phyloP scores from a whole-genome alignment of 2,113 vertebrate species.

The Lycaon pictus region DNA sequence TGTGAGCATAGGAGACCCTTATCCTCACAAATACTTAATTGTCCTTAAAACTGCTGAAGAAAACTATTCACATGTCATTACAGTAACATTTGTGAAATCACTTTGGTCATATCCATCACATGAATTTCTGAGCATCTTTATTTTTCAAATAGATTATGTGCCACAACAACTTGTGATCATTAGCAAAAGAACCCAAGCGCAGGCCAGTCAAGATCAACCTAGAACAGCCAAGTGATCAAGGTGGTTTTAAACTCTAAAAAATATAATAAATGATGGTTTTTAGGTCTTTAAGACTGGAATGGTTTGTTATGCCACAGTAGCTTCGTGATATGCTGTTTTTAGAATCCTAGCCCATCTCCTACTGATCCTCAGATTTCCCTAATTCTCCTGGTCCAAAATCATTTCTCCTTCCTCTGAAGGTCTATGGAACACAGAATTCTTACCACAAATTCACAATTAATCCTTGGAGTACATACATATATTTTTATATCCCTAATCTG shows the following conservation, averaged over 20 bases:
- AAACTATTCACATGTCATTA: not conserved
- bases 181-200: not conserved
- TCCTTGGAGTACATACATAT: not conserved
- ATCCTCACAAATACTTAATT: not conserved
- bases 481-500: not conserved
- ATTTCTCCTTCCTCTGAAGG: not conserved
- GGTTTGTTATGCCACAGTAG: not conserved
- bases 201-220: not conserved
- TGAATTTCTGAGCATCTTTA: not conserved
- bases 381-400: not conserved
- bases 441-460: not conserved
- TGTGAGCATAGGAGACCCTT: not conserved
- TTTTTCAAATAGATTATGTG: not conserved
- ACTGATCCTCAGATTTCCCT: not conserved
- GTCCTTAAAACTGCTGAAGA: not conserved
- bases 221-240: not conserved
- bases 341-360: not conserved
- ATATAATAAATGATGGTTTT: not conserved
- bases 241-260: not conserved
- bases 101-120: not conserved
- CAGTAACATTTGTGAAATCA: not conserved
- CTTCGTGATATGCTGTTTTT: not conserved
- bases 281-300: not conserved
- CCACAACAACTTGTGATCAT: not conserved
- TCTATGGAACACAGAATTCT: not conserved